Conservation (phyloP, 2,888 invertebrate genomes). For the Caenorhabditis imperialis region DNA sequence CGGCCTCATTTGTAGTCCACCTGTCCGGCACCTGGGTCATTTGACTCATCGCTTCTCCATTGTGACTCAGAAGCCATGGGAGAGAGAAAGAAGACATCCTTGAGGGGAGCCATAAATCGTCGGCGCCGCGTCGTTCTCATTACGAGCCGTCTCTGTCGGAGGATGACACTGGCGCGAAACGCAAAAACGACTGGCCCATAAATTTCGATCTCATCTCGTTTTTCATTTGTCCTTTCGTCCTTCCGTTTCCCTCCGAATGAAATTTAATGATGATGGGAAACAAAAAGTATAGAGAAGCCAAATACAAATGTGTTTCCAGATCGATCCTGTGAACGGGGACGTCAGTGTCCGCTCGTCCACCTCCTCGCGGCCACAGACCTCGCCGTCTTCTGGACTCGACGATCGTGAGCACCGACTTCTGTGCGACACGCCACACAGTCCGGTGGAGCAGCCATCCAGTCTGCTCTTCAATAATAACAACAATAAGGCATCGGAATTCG, state of each 20-base stretch:
- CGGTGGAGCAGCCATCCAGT: constrained; percentile 36
- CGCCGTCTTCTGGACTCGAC: constrained; percentile 49
- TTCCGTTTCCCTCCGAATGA: background rate
- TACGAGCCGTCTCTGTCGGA: constrained; percentile 24
- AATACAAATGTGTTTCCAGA: constrained; percentile 29
- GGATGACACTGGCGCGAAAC: constrained; percentile 7
- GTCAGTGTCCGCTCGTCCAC: constrained; percentile 57
- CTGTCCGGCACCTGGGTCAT: constrained; percentile 18
- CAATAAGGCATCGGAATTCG: constrained; percentile 20
- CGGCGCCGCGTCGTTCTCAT: constrained; percentile 43
- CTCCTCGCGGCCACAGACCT: constrained; percentile 59
- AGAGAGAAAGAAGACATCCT: constrained; percentile 19
- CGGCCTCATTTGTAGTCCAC: constrained; percentile 35
- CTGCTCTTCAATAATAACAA: constrained; percentile 41
- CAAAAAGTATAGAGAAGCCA: background rate
- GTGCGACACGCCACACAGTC: constrained; percentile 44
- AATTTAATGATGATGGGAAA: constrained; percentile 49
- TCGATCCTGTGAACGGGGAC: constrained; percentile 58
- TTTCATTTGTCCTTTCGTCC: constrained; percentile 15
- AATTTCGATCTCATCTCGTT: constrained; percentile 25
- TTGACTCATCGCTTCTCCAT: constrained; percentile 3
- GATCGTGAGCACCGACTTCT: constrained; percentile 53
- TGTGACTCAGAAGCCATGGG: constrained; percentile 3
- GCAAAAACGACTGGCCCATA: constrained; percentile 55
- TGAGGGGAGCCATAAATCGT: constrained; percentile 15